Evolutionary conservation across 2,888 invertebrate genomes (phyloP), one percentile per base, ranked within the genome.

Genomic region (Melanotus villosus): DNA sequence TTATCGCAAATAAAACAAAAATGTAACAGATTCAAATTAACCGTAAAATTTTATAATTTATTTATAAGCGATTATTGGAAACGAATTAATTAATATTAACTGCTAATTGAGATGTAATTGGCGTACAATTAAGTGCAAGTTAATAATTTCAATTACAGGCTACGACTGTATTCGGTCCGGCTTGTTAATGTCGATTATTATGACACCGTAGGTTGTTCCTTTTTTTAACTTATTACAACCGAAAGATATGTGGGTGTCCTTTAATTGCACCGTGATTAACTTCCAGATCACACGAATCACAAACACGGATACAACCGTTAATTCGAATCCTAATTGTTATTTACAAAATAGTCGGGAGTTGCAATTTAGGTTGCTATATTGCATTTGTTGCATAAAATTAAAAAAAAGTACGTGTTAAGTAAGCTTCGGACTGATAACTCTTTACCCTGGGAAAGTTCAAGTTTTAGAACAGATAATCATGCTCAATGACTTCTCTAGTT

Each of bases 1-100:
- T n/a, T n/a, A n/a, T n/a, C n/a, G n/a, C n/a, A n/a, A n/a, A n/a
- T n/a, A n/a, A n/a, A n/a, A n/a, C n/a, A n/a, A n/a, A n/a, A n/a
- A n/a, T n/a, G n/a, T n/a, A n/a, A n/a, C n/a, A n/a, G n/a, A n/a
- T n/a, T n/a, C n/a, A 45, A 45, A n/a, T 45, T 45, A 21, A 12
- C 21, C n/a, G n/a, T 16, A 16, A 16, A 64, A 63, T 66, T n/a
- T n/a, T 67, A 43, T 60, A 65, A 62, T 65, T 65, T 65, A 57
- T 16, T n/a, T n/a, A 16, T 9, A 41, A 14, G 23, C 38, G 9
- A 41, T 41, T 26, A 57, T n/a, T 38, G n/a, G 23, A 26, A 16
- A 57, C 23, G 23, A 38, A 57, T 41, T 41, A 12, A 57, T 26
- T 57, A 41, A 23, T 23, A 57, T n/a, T 36, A 57, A 57, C 23